These are phyloP conservation scores for Ceratotherium simum DNA, from an alignment of 2,113 vertebrate species.

Conservation along the genomic window DNA sequence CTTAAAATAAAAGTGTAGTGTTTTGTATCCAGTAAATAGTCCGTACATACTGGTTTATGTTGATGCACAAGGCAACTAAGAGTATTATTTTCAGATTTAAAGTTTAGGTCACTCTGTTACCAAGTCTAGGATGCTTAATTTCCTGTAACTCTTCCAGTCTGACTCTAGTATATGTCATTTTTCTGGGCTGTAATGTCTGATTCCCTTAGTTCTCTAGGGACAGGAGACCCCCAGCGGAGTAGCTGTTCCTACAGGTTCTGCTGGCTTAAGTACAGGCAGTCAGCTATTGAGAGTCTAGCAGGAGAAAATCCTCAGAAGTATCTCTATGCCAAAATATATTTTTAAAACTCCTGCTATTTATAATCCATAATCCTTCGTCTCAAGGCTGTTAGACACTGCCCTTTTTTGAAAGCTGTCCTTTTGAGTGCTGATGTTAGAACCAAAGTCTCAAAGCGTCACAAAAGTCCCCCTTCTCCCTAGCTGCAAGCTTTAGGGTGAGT, in stretches of 20 bases:
- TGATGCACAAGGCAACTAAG: background rate
- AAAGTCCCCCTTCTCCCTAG: background rate
- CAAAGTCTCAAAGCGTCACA: constrained; percentile 42
- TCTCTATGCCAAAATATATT: constrained; percentile 63
- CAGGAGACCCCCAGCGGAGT: background rate
- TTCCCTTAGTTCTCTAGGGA: background rate
- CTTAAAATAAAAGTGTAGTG: background rate
- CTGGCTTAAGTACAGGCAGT: background rate
- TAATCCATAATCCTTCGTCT: constrained; percentile 46
- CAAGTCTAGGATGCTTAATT: background rate
- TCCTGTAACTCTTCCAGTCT: background rate
- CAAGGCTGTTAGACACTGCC: constrained; percentile 14
- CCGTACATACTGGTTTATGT: background rate
- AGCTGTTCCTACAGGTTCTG: background rate
- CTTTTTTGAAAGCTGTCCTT: constrained; percentile 57
- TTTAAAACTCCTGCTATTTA: constrained; percentile 67
- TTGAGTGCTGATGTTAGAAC: constrained; percentile 45
- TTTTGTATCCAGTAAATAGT: background rate
- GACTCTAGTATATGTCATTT: background rate
- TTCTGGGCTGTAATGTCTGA: background rate
- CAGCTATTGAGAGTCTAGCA: background rate
- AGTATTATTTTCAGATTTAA: background rate
- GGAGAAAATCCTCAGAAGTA: constrained; percentile 27
- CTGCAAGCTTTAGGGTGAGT: constrained; percentile 10
- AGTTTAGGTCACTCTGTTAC: background rate